Percentiles rank a stretch among this genome's conserved stretches.
Conservation (phyloP, 2,113 vertebrate species). For the Epinephelus lanceolatus region DNA sequence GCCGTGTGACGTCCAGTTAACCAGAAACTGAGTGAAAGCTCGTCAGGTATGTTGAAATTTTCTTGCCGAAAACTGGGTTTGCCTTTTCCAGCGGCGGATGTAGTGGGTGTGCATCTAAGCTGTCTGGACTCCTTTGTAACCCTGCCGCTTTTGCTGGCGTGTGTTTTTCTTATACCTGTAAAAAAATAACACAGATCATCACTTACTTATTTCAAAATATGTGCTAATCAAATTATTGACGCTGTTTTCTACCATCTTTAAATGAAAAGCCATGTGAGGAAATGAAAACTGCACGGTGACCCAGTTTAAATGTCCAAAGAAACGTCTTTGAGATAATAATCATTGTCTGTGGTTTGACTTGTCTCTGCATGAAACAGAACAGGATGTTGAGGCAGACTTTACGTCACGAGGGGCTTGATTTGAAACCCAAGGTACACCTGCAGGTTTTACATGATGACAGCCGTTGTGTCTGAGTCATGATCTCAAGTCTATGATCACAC, state of each 20-base stretch:
- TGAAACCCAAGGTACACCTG: background rate
- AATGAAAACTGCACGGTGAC: background rate
- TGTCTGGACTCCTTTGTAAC: slow-evolving; percentile 62
- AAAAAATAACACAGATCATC: slow-evolving; percentile 6
- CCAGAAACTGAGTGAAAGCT: background rate
- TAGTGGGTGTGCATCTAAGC: slow-evolving; percentile 6
- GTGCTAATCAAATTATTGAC: background rate
- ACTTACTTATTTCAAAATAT: background rate
- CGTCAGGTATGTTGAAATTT: slow-evolving; percentile 15
- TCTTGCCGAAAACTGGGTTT: background rate
- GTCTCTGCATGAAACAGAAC: slow-evolving; percentile 20
- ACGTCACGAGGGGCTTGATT: slow-evolving; percentile 6
- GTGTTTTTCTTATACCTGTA: slow-evolving; percentile 71
- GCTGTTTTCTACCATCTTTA: background rate
- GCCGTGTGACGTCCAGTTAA: background rate
- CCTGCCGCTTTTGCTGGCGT: slow-evolving; percentile 43
- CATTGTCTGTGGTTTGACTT: slow-evolving; percentile 1
- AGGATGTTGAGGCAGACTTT: slow-evolving; percentile 3
- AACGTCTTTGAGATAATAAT: background rate
- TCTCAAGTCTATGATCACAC: background rate
- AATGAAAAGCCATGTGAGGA: background rate
- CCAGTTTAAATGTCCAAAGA: background rate
- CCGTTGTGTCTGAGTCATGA: background rate
- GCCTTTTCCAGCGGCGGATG: background rate
- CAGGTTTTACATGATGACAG: slow-evolving; percentile 7